A percentile compares a stretch with the other conserved stretches of the same genome.
These are phyloP conservation scores for Mus spicilegus DNA, from an alignment of 2,113 vertebrate genomes.

Conservation along the genomic window DNA sequence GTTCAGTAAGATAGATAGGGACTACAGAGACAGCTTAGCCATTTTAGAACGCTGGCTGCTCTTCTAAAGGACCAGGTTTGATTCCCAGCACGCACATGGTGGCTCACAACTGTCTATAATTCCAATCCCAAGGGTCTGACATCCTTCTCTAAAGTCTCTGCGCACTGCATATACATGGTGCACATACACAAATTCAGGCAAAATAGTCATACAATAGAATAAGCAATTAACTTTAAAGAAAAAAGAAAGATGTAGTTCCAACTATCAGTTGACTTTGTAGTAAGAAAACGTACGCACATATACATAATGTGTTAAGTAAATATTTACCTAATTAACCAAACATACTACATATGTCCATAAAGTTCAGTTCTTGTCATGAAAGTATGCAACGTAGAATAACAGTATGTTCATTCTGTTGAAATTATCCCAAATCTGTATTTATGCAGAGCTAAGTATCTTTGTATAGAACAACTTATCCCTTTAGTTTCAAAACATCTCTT, in stretches of 20 bases:
- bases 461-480: slow-evolving; percentile 39
- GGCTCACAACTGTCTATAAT: background rate
- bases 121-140: background rate
- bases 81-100: background rate
- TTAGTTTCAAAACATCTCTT: slow-evolving; percentile 48
- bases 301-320: slow-evolving; percentile 23
- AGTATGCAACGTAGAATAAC: slow-evolving; percentile 29
- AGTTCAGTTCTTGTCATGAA: slow-evolving; percentile 41
- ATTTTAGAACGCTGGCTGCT: background rate
- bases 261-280: background rate
- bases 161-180: background rate
- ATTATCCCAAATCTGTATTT: slow-evolving; percentile 39
- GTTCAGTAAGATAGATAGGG: background rate
- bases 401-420: background rate
- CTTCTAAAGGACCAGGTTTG: background rate
- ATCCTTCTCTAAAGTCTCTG: background rate
- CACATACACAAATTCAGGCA: background rate
- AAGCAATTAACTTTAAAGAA: background rate
- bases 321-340: slow-evolving; percentile 28
- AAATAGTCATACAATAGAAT: background rate
- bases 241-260: background rate
- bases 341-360: slow-evolving; percentile 14
- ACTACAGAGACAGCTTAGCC: background rate
- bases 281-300: background rate
- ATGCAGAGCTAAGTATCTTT: slow-evolving; percentile 46